Base-by-base conservation (phyloP, 2,888 invertebrate genomes). In the Itoplectis maculator region DNA sequence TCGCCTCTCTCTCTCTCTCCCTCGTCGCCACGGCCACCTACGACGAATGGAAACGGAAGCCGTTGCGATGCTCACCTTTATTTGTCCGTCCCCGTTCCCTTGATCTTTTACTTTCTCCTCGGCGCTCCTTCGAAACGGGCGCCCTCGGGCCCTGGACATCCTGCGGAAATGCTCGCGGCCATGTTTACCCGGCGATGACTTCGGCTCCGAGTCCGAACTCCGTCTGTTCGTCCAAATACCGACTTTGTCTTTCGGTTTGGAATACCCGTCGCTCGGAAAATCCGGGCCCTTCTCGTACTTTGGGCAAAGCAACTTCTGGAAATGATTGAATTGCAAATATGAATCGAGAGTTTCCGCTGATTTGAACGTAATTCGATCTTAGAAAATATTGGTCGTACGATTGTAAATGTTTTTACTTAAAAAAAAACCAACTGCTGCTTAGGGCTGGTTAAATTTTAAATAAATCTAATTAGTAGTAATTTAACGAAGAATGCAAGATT, bases 21-120 rank as follows among this genome's bases (percentile, higher is more conserved):
- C n/a, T n/a, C n/a, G n/a, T n/a, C n/a, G n/a, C 9, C 73, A 40
- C 56, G 47, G 40, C 49, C 29, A 42, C 23, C 61, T 42, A n/a
- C n/a, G n/a, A n/a, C 18, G 29, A 18, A 37, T 8, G 56, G 47
- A 66, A 66, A 51, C 13, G 61, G 29, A 56, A 7, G 15, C n/a
- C n/a, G 29, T 13, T 2, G 42, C 56, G 23, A 45, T 59, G 66
- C 56, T 23, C 65, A n/a, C 65, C 70, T 74, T 78, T 79, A 59
- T 79, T 82, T 79, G 65, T 72, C 70, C 51, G 56, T 42, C 51
- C 35, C 45, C n/a, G n/a, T 69, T 45, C 15, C 61, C 69, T 35
- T 61, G 65, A 81, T 81, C 66, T 72, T 75, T 79, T 65, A n/a
- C 69, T 70, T 23, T 66, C 45, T 65, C 54, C 47, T 75, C 59